Conservation (phyloP, 1,140 invertebrate species). For the Mactra quadrangularis region DNA sequence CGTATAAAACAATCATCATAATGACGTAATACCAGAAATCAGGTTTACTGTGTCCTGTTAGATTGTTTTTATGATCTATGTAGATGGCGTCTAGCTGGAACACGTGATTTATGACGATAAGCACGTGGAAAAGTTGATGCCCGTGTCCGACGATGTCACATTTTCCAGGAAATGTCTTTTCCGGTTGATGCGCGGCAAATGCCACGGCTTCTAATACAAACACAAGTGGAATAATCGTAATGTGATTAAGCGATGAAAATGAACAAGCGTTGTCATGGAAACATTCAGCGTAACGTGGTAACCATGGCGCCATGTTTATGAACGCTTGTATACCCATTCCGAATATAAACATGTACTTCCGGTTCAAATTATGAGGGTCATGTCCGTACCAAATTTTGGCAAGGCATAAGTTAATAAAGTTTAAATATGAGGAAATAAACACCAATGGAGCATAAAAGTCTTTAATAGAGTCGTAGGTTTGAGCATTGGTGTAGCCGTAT, state of each 20-base stretch:
- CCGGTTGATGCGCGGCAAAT: slow-evolving; percentile 83
- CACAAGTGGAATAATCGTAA: slow-evolving; percentile 63
- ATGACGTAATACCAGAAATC: slow-evolving; percentile 6
- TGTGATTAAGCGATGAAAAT: slow-evolving; percentile 66
- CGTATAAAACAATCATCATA: slow-evolving; percentile 26
- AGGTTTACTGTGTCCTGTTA: slow-evolving; percentile 57
- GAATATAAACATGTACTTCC: slow-evolving; percentile 71
- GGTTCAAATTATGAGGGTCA: slow-evolving; percentile 65
- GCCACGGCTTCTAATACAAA: slow-evolving; percentile 75
- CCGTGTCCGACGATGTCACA: slow-evolving; percentile 84
- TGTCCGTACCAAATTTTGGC: slow-evolving; percentile 68
- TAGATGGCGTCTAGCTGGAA: slow-evolving; percentile 78
- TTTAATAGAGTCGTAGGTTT: slow-evolving; percentile 56
- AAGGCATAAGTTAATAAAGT: slow-evolving; percentile 68
- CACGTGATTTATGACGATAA: slow-evolving; percentile 80
- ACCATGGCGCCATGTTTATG: slow-evolving; percentile 64
- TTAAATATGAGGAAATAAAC: slow-evolving; percentile 67
- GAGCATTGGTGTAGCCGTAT: slow-evolving; percentile 67
- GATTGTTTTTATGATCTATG: slow-evolving; percentile 62
- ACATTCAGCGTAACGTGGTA: slow-evolving; percentile 68
- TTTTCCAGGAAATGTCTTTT: slow-evolving; percentile 81
- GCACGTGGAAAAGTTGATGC: slow-evolving; percentile 84
- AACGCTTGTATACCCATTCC: slow-evolving; percentile 64
- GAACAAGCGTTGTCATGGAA: slow-evolving; percentile 61
- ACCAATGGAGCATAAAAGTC: slow-evolving; percentile 66